These are phyloP conservation scores for Hirundichthys speculiger DNA, from an alignment of 2,113 vertebrate genomes.

Conservation along the genomic window DNA sequence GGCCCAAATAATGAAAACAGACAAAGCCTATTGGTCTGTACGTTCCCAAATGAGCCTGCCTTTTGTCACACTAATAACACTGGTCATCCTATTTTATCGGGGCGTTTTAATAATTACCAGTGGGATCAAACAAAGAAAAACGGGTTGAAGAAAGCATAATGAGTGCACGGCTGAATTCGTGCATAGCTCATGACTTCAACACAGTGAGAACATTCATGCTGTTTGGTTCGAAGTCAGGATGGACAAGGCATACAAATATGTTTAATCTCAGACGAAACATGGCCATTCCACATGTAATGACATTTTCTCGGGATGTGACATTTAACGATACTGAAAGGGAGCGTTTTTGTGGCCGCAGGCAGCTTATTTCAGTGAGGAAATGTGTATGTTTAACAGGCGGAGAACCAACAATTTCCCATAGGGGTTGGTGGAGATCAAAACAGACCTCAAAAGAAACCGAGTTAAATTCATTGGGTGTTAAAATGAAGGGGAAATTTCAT, in stretches of 20 bases:
- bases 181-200: neutral
- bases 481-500: neutral
- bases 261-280: too few relatives aligned
- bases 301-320: too few relatives aligned
- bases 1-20: slow-evolving; percentile 50
- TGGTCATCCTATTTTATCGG: slow-evolving; percentile 23
- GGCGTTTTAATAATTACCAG: slow-evolving; percentile 50
- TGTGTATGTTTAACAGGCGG: too few relatives aligned
- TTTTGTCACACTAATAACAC: slow-evolving; percentile 54
- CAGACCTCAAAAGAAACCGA: too few relatives aligned
- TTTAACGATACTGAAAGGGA: too few relatives aligned
- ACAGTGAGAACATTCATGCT: neutral
- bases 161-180: slow-evolving; percentile 5
- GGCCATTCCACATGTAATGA: too few relatives aligned
- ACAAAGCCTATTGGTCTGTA: slow-evolving; percentile 20
- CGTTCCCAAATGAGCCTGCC: slow-evolving; percentile 47
- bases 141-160: slow-evolving; percentile 15
- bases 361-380: too few relatives aligned
- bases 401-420: too few relatives aligned
- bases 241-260: too few relatives aligned
- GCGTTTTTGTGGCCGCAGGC: too few relatives aligned
- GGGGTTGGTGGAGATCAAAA: too few relatives aligned
- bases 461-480: too few relatives aligned
- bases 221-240: neutral
- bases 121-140: slow-evolving; percentile 41